Conservation (phyloP, 2,888 invertebrate species). For the Ferdinandea cuprea region DNA sequence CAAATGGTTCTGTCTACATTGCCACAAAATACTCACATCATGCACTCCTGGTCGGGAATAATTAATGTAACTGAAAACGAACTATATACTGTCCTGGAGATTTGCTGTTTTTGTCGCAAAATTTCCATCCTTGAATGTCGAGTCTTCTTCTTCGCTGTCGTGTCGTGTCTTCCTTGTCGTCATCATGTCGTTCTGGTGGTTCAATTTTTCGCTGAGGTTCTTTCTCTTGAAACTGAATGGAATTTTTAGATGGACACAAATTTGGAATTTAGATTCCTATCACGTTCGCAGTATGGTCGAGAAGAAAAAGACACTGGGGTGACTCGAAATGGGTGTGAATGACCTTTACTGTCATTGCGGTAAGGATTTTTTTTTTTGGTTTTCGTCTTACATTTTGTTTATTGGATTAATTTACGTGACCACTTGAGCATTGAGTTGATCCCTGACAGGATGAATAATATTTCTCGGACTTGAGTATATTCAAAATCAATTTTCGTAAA, state of each 20-base stretch:
- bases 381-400: constrained; percentile 14
- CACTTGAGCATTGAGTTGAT: constrained; percentile 42
- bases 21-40: constrained; percentile 37
- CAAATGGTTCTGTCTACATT: constrained; percentile 53
- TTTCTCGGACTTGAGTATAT: constrained; percentile 19
- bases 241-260: constrained; percentile 5
- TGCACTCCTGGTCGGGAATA: constrained; percentile 49
- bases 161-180: not conserved
- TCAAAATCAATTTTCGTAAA: constrained; percentile 36
- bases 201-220: constrained; percentile 21
- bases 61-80: constrained; percentile 60
- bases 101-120: constrained; percentile 30
- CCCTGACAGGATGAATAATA: constrained; percentile 51
- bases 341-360: constrained; percentile 61
- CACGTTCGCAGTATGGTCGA: constrained; percentile 54
- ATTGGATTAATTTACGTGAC: constrained; percentile 49
- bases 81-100: constrained; percentile 53
- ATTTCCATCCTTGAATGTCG: constrained; percentile 49
- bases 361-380: constrained; percentile 26
- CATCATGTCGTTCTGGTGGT: too few relatives aligned
- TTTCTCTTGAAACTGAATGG: constrained; percentile 24
- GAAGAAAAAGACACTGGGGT: constrained; percentile 21
- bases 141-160: constrained; percentile 22
- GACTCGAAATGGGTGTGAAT: constrained; percentile 61
- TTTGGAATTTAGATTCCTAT: constrained; percentile 42